Evolutionary conservation across 2,888 invertebrate genomes (phyloP), one percentile per base, ranked within the genome.

Genomic region (Conus canariensis): DNA sequence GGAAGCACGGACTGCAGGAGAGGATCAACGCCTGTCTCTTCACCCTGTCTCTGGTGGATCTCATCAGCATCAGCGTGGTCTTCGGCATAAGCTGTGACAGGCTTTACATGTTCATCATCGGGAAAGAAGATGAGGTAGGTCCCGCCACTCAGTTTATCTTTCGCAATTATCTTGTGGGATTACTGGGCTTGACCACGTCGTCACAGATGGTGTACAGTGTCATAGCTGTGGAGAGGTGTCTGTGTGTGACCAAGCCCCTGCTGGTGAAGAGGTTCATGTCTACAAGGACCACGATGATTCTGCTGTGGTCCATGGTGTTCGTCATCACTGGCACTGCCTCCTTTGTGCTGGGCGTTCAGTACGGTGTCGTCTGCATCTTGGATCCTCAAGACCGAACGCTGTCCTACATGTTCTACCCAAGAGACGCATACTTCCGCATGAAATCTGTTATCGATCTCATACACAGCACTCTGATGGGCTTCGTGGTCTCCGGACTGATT

Each of bases 1-100:
- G 25, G 25, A 6, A 58, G 25, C 82, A 83, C 56, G 82, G 82
- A 22, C 22, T 83, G 7, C 56, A 58, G 82, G 82, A 58, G 12
- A 5, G 82, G 19, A 83, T 83, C 82, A 83, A 83, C 82, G 58
- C 82, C 56, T 83, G 82, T 22, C 82, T 83, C 56, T 82, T 83
- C 82, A 83, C 19, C 6, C 10, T 83, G 19, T 83, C 82, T 58
- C 12, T 83, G 22, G 82, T 83, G 19, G 82, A 83, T 19, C 58
- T 56, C 7, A 10, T 83, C 5, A 58, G 58, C 58, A 56, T 56
- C 22, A 83, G 19, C 19, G 82, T 25, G 12, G 25, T 19, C 19
- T 58, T 58, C 58, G 14, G 12, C 16, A n/a, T 45, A 10, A 16
- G 45, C 30, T n/a, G 80, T 19, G 80, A 80, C 16, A n/a, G 12